Conservation (phyloP, 1,140 invertebrate species). For the Ceratina australensis region DNA sequence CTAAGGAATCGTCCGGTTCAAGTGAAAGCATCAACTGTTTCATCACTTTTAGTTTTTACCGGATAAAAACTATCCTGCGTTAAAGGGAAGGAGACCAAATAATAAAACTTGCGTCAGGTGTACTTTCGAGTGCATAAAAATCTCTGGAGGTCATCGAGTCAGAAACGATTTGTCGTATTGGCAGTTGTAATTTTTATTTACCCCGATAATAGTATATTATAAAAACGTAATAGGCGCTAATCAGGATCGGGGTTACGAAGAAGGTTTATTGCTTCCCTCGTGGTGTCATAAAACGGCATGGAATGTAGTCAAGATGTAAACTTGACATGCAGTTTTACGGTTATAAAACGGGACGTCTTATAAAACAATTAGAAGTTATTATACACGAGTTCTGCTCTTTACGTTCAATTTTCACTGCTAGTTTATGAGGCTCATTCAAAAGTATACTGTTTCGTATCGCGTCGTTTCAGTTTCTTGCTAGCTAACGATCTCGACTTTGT, state of each 20-base stretch:
- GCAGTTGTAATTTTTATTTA: too few relatives aligned
- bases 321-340: constrained; percentile 10
- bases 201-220: too few relatives aligned
- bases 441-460: background rate
- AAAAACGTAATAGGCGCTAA: constrained; percentile 13
- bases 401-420: background rate
- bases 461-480: too few relatives aligned
- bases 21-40: too few relatives aligned
- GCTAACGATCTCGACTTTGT: too few relatives aligned
- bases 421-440: background rate
- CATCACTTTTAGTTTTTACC: too few relatives aligned
- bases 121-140: too few relatives aligned
- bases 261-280: constrained; percentile 29
- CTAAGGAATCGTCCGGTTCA: background rate
- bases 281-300: constrained; percentile 25
- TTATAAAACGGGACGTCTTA: background rate
- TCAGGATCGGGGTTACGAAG: background rate
- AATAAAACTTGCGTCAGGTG: too few relatives aligned
- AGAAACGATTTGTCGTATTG: too few relatives aligned
- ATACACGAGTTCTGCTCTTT: background rate
- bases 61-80: too few relatives aligned
- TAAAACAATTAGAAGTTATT: constrained; percentile 32
- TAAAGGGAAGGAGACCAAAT: too few relatives aligned
- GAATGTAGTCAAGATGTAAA: constrained; percentile 10
- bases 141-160: too few relatives aligned